Evolutionary conservation across 2,113 vertebrate species (phyloP).

Genomic region (Pleuronectes platessa): DNA sequence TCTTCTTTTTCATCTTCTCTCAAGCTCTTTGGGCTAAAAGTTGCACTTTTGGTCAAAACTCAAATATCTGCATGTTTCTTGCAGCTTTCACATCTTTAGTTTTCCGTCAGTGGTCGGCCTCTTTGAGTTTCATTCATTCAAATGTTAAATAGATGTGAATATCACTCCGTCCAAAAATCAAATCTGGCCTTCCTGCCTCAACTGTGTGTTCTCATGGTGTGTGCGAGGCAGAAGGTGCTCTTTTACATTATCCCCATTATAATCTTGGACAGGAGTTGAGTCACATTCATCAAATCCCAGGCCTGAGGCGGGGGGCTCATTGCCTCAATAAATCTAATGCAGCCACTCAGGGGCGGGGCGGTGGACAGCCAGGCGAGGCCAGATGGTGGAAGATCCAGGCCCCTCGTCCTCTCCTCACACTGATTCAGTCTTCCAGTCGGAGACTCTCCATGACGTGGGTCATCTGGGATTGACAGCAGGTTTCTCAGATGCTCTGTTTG

Average conservation of each 20-base stretch:
- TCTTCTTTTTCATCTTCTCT: too few species aligned
- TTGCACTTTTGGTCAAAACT: background rate
- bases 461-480: slow-evolving; percentile 45
- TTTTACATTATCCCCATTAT: slow-evolving; percentile 78
- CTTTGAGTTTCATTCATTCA: too few species aligned
- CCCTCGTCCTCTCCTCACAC: slow-evolving; percentile 63
- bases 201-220: slow-evolving; percentile 28
- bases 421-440: slow-evolving; percentile 54
- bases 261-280: slow-evolving; percentile 76
- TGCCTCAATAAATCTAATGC: slow-evolving; percentile 80
- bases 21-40: background rate
- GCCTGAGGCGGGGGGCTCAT: slow-evolving; percentile 75
- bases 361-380: slow-evolving; percentile 69
- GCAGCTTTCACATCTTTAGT: background rate
- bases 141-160: too few species aligned
- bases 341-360: slow-evolving; percentile 58
- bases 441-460: slow-evolving; percentile 23
- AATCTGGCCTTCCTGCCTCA: background rate
- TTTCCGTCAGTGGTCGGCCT: background rate
- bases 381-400: slow-evolving; percentile 77
- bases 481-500: slow-evolving; percentile 49
- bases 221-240: slow-evolving; percentile 71
- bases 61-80: background rate
- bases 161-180: too few species aligned
- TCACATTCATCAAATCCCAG: slow-evolving; percentile 79